phyloP scores from a whole-genome alignment of 2,113 vertebrate genomes.

The Brachyhypopomus occidentalis region DNA sequence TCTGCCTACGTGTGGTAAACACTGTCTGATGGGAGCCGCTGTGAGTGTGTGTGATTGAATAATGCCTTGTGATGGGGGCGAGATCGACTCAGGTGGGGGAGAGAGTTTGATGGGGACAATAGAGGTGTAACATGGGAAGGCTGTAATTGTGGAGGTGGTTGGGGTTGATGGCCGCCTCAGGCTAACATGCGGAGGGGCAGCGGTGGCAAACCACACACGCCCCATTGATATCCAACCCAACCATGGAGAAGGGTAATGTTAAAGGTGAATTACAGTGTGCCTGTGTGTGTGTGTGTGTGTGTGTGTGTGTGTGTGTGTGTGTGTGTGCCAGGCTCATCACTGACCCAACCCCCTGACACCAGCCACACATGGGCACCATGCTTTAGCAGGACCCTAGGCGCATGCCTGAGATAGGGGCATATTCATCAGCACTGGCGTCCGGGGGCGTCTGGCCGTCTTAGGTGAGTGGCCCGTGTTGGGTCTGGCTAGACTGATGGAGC shows the following conservation, averaged over 20 bases:
- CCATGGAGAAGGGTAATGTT: not conserved
- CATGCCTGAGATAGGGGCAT: slow-evolving; percentile 14
- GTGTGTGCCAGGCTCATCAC: not conserved
- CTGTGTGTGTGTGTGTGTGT: no score
- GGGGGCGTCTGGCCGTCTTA: slow-evolving; percentile 49
- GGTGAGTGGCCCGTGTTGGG: slow-evolving; percentile 62
- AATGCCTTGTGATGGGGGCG: not conserved
- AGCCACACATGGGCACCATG: not conserved
- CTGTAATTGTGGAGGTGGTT: slow-evolving; percentile 27
- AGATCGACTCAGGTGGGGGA: not conserved
- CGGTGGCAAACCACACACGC: not conserved
- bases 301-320: not conserved
- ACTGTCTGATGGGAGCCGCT: slow-evolving; percentile 11
- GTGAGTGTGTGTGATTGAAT: slow-evolving; percentile 12
- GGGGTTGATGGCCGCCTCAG: slow-evolving; percentile 19
- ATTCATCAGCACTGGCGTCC: slow-evolving; percentile 17
- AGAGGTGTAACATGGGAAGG: not conserved
- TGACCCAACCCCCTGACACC: not conserved
- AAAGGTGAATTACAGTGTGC: slow-evolving; percentile 19
- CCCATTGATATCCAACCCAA: not conserved
- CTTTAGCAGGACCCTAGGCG: not conserved
- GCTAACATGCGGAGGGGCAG: slow-evolving; percentile 5
- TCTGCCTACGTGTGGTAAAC: slow-evolving; percentile 26
- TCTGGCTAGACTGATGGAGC: slow-evolving; percentile 50
- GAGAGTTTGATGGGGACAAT: not conserved